Evolutionary conservation across 2,797 vertebrate species (phyloP), one percentile per base, ranked within the genome.

Genomic region (Coreius guichenoti): DNA sequence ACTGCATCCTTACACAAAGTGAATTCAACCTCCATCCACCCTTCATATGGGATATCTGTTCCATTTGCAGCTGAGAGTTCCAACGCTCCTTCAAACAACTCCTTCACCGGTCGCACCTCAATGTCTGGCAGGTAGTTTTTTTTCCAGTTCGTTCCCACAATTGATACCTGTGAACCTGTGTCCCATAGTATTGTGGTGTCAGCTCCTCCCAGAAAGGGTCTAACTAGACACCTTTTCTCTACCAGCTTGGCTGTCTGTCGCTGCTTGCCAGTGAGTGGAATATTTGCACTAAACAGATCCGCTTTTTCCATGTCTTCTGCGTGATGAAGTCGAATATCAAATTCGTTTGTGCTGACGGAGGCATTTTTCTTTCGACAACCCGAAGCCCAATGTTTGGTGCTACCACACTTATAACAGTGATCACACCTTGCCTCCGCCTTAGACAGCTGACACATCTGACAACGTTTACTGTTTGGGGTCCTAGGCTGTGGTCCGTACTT

Each of bases 361-460:
- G 6, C 56, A n/a, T 56, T 81, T 73, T 51, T 54, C 26, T 11
- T 54, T 19, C 36, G 31, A 80, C 76, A 83, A 45, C 82, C 73
- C 69, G 45, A n/a, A 21, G 54, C 51, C 65, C 65, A 88, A 4
- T 88, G 84, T 77, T 86, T 39, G 29, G 1, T 16, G 4, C 84
- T 88, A 12, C 84, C 84, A 69, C 75, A 88, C 23, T 80, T 88
- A 47, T 68, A 86, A 36, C 74, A 88, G 26, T 80, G 56, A 47
- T 21, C 47, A 75, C 87, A 86, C 33, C 23, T 86, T 8, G 47
- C 83, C 12, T 79, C 74, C 4, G 47, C 19, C 7, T 87, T 84
- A 3, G 76, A 54, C 21, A 5, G 0, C 21, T 77, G 6, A 76
- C 78, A 81, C 36, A 61, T 31, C 58, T 58, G 36, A 58, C 80